Base-by-base conservation (phyloP, 2,888 invertebrate genomes). In the Leptura quadrifasciata region DNA sequence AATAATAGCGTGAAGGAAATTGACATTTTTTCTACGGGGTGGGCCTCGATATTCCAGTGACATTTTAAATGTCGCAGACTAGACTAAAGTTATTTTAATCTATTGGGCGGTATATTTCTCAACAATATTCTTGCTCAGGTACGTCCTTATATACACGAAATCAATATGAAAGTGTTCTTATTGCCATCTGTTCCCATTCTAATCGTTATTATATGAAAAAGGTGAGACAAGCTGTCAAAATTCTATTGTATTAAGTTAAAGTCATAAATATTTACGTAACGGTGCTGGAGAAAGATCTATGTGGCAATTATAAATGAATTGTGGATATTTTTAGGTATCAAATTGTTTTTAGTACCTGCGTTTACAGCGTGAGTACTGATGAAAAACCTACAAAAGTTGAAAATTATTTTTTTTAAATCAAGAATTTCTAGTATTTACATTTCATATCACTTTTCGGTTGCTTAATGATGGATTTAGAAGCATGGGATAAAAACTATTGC, bases 21-120 rank as follows among this genome's bases (percentile, higher is more conserved):
- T 57, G 57, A 60, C 47, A 54, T 8, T 35, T 20, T 55, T 58
- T 3, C 20, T 69, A 58, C 54, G 58, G 58, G 69, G 57, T 69
- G 20, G 54, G 47, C 31, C 39, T 6, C 20, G 15, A 12, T 58
- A 57, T 18, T 35, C 68, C 4, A 69, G n/a, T 58, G n/a, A 69
- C 54, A 58, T 58, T 55, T 54, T 24, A 58, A 69, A 58, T 58
- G 31, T 27, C 35, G n/a, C 35, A 17, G 57, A 58, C 18, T 24
- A 57, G 39, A 4, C 35, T 21, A 39, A 63, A 63, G 18, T 20
- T 18, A 5, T 63, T 18, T 2, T 47, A 47, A 47, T 47, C 47
- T 5, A 47, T 47, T 47, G 47, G 47, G 47, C 47, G 47, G 15
- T n/a, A n/a, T 15, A 47, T 47, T 47, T 47, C 47, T 47, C n/a